Percentiles rank a stretch among this genome's conserved stretches.
These are phyloP conservation scores for Oxytorus armatus DNA, from an alignment of 2,888 invertebrate genomes.

Conservation along the genomic window DNA sequence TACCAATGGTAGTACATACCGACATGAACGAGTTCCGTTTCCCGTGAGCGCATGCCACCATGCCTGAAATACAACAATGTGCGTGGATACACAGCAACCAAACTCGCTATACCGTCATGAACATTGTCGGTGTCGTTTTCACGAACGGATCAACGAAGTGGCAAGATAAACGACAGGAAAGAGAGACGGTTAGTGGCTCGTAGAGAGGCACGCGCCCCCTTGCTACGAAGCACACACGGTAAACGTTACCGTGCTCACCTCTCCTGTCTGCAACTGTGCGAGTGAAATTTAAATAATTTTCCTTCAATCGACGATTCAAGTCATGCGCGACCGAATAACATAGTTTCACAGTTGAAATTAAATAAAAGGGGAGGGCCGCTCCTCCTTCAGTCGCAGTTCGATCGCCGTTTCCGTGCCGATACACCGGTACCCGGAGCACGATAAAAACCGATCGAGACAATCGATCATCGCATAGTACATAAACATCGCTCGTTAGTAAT, in stretches of 20 bases:
- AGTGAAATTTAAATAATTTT: constrained; percentile 84
- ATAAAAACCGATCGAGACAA: constrained; percentile 66
- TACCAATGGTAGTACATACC: constrained; percentile 67
- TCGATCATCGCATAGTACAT: constrained; percentile 68
- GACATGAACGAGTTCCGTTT: constrained; percentile 82
- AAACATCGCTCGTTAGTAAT: constrained; percentile 40
- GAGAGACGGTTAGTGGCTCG: constrained; percentile 36
- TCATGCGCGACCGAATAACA: constrained; percentile 84
- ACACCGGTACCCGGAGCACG: constrained; percentile 71
- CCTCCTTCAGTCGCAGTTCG: constrained; percentile 84
- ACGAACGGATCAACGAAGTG: constrained; percentile 48
- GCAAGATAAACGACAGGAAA: constrained; percentile 26
- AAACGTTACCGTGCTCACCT: constrained; percentile 51
- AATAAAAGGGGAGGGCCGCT: constrained; percentile 84
- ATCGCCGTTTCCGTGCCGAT: constrained; percentile 82
- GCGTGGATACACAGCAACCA: constrained; percentile 68
- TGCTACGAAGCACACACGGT: constrained; percentile 43
- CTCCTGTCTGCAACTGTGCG: constrained; percentile 72
- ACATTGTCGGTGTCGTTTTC: constrained; percentile 49
- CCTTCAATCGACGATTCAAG: constrained; percentile 81
- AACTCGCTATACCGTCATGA: constrained; percentile 37
- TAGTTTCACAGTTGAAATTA: constrained; percentile 82
- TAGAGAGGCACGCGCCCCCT: constrained; percentile 59
- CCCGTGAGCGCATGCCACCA: constrained; percentile 78
- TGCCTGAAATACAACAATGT: constrained; percentile 73